These are phyloP conservation scores for Drosophila pallidifrons DNA, from an alignment of 1,140 invertebrate genomes.

Conservation along the genomic window DNA sequence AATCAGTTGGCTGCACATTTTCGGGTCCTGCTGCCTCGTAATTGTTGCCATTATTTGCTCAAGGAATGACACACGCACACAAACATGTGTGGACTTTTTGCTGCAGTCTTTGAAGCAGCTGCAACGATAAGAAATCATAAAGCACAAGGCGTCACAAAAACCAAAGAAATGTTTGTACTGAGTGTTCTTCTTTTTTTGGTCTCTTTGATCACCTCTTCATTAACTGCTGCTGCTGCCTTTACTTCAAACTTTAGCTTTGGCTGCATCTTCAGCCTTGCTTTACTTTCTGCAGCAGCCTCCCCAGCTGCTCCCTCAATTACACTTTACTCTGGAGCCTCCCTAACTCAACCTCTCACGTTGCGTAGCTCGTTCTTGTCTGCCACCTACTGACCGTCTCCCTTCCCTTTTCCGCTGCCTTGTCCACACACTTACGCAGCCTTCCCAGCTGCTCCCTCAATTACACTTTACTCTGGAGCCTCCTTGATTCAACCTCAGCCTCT, in stretches of 20 bases:
- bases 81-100: conserved; percentile 5
- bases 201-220: not conserved
- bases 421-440: not conserved
- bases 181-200: not conserved
- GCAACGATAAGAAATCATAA: conserved; percentile 74
- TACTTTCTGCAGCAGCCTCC: not conserved
- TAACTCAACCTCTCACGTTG: not conserved
- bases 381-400: not conserved
- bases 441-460: not conserved
- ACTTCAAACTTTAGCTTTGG: not conserved
- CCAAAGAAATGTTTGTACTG: no score
- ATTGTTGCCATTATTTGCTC: conserved; percentile 83
- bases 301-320: not conserved
- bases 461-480: not conserved
- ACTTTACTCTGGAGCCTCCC: no score
- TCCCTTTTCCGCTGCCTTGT: not conserved
- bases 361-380: no score
- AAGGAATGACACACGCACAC: conserved; percentile 72
- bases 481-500: not conserved
- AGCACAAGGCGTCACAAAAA: conserved; percentile 30
- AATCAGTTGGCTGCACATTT: conserved; percentile 59
- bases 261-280: not conserved
- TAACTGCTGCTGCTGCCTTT: not conserved
- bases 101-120: conserved; percentile 12
- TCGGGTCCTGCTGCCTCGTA: conserved; percentile 39